Base-by-base conservation (phyloP, 2,888 invertebrate species). In the Chymomyza amoena region DNA sequence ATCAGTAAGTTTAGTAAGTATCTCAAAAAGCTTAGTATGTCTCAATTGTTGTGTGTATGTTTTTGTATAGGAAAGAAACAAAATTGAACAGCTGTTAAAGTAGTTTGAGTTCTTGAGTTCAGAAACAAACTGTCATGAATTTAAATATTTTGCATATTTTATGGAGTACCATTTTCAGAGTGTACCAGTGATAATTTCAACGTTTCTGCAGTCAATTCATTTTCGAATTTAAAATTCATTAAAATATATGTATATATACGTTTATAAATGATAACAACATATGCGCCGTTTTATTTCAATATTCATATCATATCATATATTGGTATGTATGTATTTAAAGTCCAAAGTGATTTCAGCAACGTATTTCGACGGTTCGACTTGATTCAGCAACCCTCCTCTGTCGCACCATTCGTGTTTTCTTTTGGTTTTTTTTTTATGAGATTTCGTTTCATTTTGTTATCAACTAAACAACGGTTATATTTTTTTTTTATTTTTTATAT, bases 321-420 rank as follows among this genome's bases (percentile, higher is more conserved):
- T 72, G 72, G 72, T 67, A 73, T 77, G 68, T 76, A 74, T 74
- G 62, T 61, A 51, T 69, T 81, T 75, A 68, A 76, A 76, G 81
- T 78, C 83, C 85, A 84, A 83, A 79, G 76, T 75, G 77, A 78
- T 78, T 84, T 84, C 84, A 84, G 84, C 84, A 87, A 84, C 84
- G 75, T 87, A 78, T 81, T 76, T 83, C 75, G 83, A 83, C 87
- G 83, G 87, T 73, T 87, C 75, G 87, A 83, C 83, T 84, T 78
- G 79, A 76, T 81, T 86, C 82, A 81, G 83, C 82, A 83, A 81
- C 80, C 60, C 84, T 87, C 83, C 82, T 83, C 84, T 83, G 87
- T 84, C 83, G 87, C 84, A 86, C 87, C 84, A 86, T 79, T 84
- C 76, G 84, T 73, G 57, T 78, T 69, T 72, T 54, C 32, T 69